phyloP scores from a whole-genome alignment of 2,797 vertebrate genomes.

The Emydoidea blandingii region DNA sequence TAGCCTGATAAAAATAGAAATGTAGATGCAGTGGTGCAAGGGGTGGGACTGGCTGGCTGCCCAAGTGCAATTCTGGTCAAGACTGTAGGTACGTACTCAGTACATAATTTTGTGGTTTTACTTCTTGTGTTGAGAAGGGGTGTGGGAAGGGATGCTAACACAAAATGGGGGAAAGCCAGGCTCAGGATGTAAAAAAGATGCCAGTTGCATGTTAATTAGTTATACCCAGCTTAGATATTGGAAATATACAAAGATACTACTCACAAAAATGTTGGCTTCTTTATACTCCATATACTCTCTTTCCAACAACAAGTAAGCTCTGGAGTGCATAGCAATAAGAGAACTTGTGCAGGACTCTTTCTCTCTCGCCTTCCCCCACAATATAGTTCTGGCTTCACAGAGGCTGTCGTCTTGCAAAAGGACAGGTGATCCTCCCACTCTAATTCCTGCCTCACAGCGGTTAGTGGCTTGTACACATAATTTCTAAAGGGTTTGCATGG shows the following conservation, averaged over 20 bases:
- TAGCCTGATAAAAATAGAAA: not conserved
- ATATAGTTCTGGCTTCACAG: not conserved
- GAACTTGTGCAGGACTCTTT: not conserved
- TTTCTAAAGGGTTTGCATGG: not conserved
- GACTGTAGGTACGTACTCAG: not conserved
- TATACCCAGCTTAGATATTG: not conserved
- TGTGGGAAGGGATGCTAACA: not conserved
- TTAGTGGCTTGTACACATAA: not conserved
- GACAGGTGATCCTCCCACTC: not conserved
- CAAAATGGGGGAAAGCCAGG: accelerated
- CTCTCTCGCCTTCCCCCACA: not conserved
- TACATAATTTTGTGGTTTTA: not conserved
- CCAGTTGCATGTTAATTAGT: accelerated
- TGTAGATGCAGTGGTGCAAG: not conserved
- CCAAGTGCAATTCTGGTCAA: not conserved
- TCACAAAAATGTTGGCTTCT: constrained; percentile 47
- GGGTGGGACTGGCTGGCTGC: not conserved
- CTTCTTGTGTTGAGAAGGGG: not conserved
- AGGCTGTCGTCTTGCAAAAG: not conserved
- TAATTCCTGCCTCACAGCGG: not conserved
- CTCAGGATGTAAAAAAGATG: too few relatives aligned
- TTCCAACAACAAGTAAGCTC: constrained; percentile 55
- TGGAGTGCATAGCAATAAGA: constrained; percentile 38
- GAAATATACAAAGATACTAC: not conserved
- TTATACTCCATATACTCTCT: constrained; percentile 56